phyloP scores from a whole-genome alignment of 2,113 vertebrate genomes.

The Nestor notabilis region DNA sequence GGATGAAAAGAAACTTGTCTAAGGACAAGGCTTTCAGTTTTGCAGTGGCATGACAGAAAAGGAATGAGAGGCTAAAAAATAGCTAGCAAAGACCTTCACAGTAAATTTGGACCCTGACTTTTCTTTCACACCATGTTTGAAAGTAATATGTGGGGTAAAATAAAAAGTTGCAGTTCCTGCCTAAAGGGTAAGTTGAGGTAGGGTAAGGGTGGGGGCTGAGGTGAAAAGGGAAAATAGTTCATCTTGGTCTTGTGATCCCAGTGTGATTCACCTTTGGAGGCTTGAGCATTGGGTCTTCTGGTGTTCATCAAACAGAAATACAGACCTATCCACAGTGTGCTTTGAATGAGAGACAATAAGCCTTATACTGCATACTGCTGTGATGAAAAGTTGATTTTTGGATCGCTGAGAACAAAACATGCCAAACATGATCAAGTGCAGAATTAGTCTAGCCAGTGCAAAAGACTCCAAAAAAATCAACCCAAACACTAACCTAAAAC shows the following conservation, averaged over 20 bases:
- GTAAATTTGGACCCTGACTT: neutral
- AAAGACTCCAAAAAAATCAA: neutral
- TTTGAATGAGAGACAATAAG: neutral
- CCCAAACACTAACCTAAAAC: neutral
- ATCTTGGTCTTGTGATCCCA: neutral
- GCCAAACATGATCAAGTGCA: slow-evolving; percentile 8
- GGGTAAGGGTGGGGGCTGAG: neutral
- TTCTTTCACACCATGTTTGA: neutral
- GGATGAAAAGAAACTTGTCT: neutral
- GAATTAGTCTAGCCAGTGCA: neutral
- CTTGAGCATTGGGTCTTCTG: neutral
- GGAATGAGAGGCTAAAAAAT: neutral
- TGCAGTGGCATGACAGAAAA: neutral
- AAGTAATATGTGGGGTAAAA: neutral
- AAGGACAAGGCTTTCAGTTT: neutral
- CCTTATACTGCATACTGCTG: neutral
- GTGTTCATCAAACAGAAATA: neutral
- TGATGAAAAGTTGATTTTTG: neutral
- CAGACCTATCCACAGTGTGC: neutral
- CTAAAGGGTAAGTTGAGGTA: neutral
- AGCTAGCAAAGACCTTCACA: neutral
- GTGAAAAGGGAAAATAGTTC: neutral
- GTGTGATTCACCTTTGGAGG: neutral
- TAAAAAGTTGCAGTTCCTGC: neutral
- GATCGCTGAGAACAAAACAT: neutral